These are phyloP conservation scores for Platycheirus rosarum DNA, from an alignment of 2,888 invertebrate genomes.

Conservation along the genomic window DNA sequence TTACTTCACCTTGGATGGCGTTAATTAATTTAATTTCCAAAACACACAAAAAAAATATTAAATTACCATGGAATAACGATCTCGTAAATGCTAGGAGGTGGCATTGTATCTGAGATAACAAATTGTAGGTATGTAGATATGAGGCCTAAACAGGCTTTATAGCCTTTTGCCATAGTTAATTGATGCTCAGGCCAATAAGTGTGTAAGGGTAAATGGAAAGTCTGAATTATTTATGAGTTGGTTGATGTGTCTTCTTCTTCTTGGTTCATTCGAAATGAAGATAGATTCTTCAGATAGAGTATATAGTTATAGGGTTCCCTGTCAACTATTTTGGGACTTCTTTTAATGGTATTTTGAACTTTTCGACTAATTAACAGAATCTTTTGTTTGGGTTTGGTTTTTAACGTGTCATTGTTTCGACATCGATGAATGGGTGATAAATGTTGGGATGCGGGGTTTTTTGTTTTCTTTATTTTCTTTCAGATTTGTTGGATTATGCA, in stretches of 20 bases:
- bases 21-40: constrained; percentile 58
- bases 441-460: constrained; percentile 27
- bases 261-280: constrained; percentile 42
- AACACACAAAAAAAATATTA: constrained; percentile 31
- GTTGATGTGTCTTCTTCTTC: constrained; percentile 58
- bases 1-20: constrained; percentile 56
- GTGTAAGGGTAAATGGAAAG: constrained; percentile 13
- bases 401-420: constrained; percentile 58
- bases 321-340: background rate
- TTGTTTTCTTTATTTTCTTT: constrained; percentile 7
- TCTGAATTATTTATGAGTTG: constrained; percentile 66
- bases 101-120: constrained; percentile 68
- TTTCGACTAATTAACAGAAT: constrained; percentile 64
- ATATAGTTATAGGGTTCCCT: constrained; percentile 5
- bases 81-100: constrained; percentile 61
- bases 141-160: constrained; percentile 27
- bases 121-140: constrained; percentile 68
- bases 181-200: background rate
- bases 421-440: constrained; percentile 29
- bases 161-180: background rate
- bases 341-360: constrained; percentile 42
- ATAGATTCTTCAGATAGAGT: constrained; percentile 64
- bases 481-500: constrained; percentile 52
- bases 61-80: constrained; percentile 70
- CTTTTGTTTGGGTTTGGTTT: constrained; percentile 43